These are phyloP conservation scores for Heliconius hermathena DNA, from an alignment of 1,140 invertebrate species.

Conservation along the genomic window DNA sequence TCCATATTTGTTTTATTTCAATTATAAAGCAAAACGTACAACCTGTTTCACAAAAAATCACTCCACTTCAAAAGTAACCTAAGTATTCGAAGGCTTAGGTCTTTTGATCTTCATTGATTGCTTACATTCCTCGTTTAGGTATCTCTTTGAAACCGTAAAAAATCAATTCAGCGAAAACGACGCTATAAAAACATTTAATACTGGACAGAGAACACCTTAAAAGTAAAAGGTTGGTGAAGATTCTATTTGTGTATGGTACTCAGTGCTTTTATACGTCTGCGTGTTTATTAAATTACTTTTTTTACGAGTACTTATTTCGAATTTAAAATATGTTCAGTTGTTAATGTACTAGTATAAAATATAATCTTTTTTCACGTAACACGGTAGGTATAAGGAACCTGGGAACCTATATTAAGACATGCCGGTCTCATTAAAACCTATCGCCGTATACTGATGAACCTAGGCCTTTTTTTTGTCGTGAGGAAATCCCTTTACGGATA, in stretches of 20 bases:
- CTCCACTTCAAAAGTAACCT: conserved; percentile 13
- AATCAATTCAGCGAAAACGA: conserved; percentile 32
- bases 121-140: conserved; percentile 30
- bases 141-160: conserved; percentile 34
- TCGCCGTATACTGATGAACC: no score
- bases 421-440: no score
- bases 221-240: not conserved
- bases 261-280: not conserved
- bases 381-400: no score
- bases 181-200: conserved; percentile 23
- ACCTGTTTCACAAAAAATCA: conserved; percentile 19
- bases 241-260: conserved; percentile 10
- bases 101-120: conserved; percentile 38
- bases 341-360: not conserved
- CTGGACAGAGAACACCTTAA: conserved; percentile 19
- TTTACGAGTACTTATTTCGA: conserved; percentile 8
- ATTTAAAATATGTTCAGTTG: not conserved
- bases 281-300: conserved; percentile 14
- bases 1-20: not conserved
- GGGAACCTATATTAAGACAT: no score
- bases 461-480: no score
- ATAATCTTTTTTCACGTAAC: no score
- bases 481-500: no score
- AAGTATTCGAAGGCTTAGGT: conserved; percentile 24
- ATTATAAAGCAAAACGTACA: not conserved